Evolutionary conservation across 1,140 invertebrate species (phyloP).

Genomic region (Melanaphis sacchari): DNA sequence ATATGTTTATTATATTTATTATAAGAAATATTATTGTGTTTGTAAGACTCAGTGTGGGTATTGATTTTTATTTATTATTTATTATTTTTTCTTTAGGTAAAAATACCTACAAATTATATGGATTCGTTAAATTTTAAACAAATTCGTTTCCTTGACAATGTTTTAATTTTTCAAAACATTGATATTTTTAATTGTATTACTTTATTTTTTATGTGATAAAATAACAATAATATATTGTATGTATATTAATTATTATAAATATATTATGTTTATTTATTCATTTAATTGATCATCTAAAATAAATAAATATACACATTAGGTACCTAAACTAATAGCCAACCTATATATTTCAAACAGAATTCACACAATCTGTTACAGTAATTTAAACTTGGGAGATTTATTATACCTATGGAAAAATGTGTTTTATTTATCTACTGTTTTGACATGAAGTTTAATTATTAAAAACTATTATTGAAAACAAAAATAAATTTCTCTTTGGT

Average conservation of each 20-base stretch:
- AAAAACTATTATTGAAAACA: neutral
- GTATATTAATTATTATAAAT: too few relatives aligned
- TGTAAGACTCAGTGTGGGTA: neutral
- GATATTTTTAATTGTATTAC: neutral
- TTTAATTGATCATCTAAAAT: neutral
- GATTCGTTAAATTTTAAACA: neutral
- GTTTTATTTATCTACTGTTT: neutral
- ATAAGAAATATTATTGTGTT: neutral
- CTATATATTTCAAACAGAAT: neutral
- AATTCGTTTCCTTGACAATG: constrained; percentile 3
- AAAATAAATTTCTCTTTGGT: neutral
- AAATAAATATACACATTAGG: neutral
- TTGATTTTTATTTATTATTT: constrained; percentile 33
- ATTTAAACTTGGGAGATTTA: neutral
- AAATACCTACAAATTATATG: neutral
- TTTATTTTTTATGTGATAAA: neutral
- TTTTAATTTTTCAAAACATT: constrained; percentile 28
- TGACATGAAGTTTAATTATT: neutral
- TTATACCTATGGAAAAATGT: neutral
- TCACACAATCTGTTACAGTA: neutral
- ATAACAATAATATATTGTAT: neutral
- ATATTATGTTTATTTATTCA: neutral
- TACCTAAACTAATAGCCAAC: neutral
- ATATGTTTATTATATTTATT: neutral
- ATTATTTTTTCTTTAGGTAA: neutral